Evolutionary conservation across 2,888 invertebrate species (phyloP).

Genomic region (Perithous albicinctus): DNA sequence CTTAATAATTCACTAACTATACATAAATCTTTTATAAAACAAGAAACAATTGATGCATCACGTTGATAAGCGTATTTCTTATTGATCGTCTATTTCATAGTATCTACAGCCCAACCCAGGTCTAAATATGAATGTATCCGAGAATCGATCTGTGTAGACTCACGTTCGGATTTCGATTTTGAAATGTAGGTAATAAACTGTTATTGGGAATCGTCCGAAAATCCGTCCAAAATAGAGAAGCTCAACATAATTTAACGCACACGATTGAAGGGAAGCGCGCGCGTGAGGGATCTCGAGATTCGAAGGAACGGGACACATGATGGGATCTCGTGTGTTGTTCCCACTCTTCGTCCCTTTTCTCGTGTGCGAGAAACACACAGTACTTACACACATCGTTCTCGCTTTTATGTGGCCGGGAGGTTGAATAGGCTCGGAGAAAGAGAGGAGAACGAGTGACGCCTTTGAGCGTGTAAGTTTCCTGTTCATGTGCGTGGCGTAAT

Average conservation of each 20-base stretch:
- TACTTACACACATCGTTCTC: not conserved
- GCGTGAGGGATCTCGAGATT: not conserved
- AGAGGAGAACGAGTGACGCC: constrained; percentile 35
- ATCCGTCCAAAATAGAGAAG: not conserved
- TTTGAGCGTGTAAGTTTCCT: constrained; percentile 28
- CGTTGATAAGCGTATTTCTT: too few relatives aligned
- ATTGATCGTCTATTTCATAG: not conserved
- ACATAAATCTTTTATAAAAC: not conserved
- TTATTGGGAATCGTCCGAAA: not conserved
- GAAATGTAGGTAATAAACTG: not conserved
- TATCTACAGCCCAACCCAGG: not conserved
- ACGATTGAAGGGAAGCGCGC: not conserved
- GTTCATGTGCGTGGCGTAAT: constrained; percentile 63
- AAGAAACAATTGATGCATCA: not conserved
- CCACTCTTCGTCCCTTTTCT: constrained; percentile 8
- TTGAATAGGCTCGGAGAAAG: constrained; percentile 40
- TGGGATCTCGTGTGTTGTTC: not conserved
- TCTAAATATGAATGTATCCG: not conserved
- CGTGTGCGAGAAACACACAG: too few relatives aligned
- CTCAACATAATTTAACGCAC: not conserved
- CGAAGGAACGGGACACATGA: constrained; percentile 5
- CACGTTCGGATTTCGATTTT: too few relatives aligned
- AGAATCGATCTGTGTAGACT: not conserved
- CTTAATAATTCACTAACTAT: too few relatives aligned
- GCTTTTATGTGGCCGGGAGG: constrained; percentile 30